These are phyloP conservation scores for Toxotes chatareus DNA, from an alignment of 2,113 vertebrate species.

Conservation along the genomic window DNA sequence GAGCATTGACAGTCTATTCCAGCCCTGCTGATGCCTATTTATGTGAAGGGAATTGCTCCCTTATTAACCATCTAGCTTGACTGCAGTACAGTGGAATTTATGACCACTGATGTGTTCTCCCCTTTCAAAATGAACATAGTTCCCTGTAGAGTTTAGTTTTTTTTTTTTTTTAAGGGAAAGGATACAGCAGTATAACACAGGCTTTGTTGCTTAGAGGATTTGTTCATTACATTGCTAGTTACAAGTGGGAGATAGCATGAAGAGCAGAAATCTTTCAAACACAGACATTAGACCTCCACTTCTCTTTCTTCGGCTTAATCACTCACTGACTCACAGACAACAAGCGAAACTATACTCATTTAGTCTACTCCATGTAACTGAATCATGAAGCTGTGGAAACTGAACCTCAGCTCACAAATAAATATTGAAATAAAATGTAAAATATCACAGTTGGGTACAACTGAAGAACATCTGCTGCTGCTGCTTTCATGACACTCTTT, in stretches of 20 bases:
- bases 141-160: conserved; percentile 12
- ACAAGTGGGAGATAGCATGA: background rate
- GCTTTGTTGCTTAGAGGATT: background rate
- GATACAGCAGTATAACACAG: background rate
- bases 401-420: background rate
- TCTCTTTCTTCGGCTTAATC: background rate
- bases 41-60: conserved; percentile 40
- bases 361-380: background rate
- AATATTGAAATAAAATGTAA: conserved; percentile 6
- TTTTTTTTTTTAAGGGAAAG: background rate
- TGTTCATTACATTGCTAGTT: background rate
- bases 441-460: background rate
- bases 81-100: conserved; percentile 24
- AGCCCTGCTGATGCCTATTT: conserved; percentile 46
- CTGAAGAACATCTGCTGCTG: background rate
- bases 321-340: background rate
- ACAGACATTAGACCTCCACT: background rate
- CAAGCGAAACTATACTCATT: background rate
- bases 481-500: background rate
- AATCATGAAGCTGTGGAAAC: background rate
- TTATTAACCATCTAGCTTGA: conserved; percentile 21
- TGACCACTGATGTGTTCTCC: conserved; percentile 16
- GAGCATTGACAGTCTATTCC: conserved; percentile 45
- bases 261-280: background rate
- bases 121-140: conserved; percentile 10